These are phyloP conservation scores for Plecotus auritus DNA, from an alignment of 2,113 vertebrate species.

Conservation along the genomic window DNA sequence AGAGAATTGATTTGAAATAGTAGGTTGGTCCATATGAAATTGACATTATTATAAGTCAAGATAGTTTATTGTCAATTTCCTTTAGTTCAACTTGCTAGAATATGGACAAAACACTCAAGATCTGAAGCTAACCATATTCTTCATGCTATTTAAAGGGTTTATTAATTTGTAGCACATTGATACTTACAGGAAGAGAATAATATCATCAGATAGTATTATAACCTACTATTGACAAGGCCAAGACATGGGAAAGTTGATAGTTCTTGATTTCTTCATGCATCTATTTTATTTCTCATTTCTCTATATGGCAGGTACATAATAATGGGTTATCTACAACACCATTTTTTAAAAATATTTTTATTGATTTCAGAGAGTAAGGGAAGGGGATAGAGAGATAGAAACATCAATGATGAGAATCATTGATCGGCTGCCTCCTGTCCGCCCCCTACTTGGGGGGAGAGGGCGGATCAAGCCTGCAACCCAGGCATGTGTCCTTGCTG, in stretches of 20 bases:
- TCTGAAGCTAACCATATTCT: background rate
- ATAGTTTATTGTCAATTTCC: background rate
- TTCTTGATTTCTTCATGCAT: background rate
- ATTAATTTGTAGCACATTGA: background rate
- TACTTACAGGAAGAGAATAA: background rate
- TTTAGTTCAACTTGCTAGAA: background rate
- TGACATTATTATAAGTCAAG: background rate
- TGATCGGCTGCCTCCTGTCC: too few species aligned
- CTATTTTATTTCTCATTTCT: slow-evolving; percentile 15
- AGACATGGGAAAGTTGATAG: background rate
- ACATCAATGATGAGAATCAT: too few species aligned
- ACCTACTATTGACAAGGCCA: background rate
- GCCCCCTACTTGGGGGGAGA: too few species aligned
- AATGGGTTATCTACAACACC: background rate
- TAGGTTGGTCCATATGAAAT: background rate
- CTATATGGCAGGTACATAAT: background rate
- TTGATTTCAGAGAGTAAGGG: too few species aligned
- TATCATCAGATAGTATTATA: background rate
- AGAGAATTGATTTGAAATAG: background rate
- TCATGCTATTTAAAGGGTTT: background rate
- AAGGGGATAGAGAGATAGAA: too few species aligned
- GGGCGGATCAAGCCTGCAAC: too few species aligned
- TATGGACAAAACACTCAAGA: background rate
- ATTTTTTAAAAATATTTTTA: too few species aligned
- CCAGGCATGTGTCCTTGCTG: too few species aligned